Percentiles rank a stretch among this genome's conserved stretches.
phyloP scores from a whole-genome alignment of 2,113 vertebrate species.

The Lutjanus erythropterus region DNA sequence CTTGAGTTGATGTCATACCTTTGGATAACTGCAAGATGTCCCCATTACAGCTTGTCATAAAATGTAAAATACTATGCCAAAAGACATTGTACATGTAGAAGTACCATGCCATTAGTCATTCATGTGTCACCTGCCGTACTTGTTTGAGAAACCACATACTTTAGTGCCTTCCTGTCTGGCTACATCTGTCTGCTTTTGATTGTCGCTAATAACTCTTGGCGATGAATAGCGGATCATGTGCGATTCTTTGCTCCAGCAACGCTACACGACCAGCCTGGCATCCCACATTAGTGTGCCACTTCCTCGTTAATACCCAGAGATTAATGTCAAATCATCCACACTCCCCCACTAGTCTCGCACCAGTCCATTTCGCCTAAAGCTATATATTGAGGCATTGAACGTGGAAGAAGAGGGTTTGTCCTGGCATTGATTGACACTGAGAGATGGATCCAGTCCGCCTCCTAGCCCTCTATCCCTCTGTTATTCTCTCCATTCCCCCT shows the following conservation, averaged over 20 bases:
- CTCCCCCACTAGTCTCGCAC: slow-evolving; percentile 46
- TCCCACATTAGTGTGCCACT: slow-evolving; percentile 35
- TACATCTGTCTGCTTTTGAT: slow-evolving; percentile 9
- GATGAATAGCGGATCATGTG: slow-evolving; percentile 4
- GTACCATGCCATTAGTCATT: slow-evolving; percentile 34
- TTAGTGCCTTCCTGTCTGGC: not conserved
- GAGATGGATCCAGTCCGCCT: slow-evolving; percentile 67
- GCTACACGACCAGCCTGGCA: slow-evolving; percentile 21
- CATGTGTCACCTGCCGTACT: slow-evolving; percentile 39
- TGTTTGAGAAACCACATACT: slow-evolving; percentile 26
- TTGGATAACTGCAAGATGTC: slow-evolving; percentile 51
- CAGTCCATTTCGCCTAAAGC: slow-evolving; percentile 70
- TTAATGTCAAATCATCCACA: slow-evolving; percentile 75
- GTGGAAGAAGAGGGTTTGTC: slow-evolving; percentile 58
- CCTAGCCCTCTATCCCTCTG: slow-evolving; percentile 34
- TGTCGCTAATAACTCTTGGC: slow-evolving; percentile 29
- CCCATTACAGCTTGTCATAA: slow-evolving; percentile 52
- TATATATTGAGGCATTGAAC: slow-evolving; percentile 59
- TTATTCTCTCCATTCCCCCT: slow-evolving; percentile 11
- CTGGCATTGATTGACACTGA: slow-evolving; percentile 76
- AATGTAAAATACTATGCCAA: slow-evolving; percentile 29
- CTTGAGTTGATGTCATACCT: slow-evolving; percentile 38
- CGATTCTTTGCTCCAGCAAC: slow-evolving; percentile 15
- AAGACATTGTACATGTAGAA: slow-evolving; percentile 36
- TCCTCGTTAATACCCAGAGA: slow-evolving; percentile 75